Evolutionary conservation across 2,113 vertebrate species (phyloP).

Genomic region (Nothocercus julius): DNA sequence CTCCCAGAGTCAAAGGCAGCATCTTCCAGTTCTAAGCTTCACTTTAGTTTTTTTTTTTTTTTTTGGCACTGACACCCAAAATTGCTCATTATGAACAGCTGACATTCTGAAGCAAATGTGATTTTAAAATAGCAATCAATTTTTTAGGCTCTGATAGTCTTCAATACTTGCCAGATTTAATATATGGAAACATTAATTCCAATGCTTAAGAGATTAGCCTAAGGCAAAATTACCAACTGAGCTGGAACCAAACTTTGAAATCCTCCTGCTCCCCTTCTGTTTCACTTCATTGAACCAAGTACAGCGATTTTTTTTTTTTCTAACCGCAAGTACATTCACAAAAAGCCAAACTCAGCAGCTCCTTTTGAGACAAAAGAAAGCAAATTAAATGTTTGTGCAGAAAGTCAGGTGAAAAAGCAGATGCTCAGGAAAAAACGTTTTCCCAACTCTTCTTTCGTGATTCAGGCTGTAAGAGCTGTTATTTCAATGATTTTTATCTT

Average conservation of each 20-base stretch:
- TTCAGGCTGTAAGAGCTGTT: not conserved
- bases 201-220: not conserved
- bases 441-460: not conserved
- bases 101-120: accelerated
- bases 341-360: not conserved
- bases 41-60: not conserved
- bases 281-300: not conserved
- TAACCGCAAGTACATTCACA: not conserved
- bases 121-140: not conserved
- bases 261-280: not conserved
- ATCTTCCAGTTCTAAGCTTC: not conserved
- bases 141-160: not conserved
- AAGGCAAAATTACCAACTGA: not conserved
- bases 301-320: not conserved
- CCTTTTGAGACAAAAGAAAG: not conserved
- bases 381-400: not conserved
- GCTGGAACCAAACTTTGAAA: not conserved
- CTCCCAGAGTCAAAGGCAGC: not conserved
- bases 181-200: not conserved
- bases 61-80: not conserved
- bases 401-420: not conserved
- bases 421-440: not conserved
- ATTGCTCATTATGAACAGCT: not conserved
- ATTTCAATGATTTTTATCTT: not conserved
- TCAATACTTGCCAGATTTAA: not conserved